Base-by-base conservation (phyloP, 2,888 invertebrate species). In the Malthinus flaveolus region DNA sequence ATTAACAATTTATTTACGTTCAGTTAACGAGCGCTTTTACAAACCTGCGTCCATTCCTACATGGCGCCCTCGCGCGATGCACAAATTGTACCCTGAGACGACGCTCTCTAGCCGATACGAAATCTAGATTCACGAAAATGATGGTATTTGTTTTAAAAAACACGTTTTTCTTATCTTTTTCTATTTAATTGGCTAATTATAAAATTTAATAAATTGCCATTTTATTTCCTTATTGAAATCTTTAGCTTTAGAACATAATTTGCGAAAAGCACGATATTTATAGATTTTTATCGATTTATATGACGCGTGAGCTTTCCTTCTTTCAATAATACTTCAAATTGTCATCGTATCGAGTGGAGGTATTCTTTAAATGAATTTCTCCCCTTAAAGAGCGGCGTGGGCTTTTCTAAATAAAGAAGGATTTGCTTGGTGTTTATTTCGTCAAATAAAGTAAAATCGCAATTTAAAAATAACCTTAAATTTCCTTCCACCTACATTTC, bases 171-270 rank as follows among this genome's bases (percentile, higher is more conserved):
- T 61, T 57, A 61, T 61, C 57, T 57, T 54, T 54, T 50, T 50
- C 57, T 54, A 53, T 49, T 54, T 61, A 61, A 61, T 61, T 61
- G 54, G 57, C 57, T 57, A 57, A 61, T 61, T 57, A 61, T 61
- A 56, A 56, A 50, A 59, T 50, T 59, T 55, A 59, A 54, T 54
- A 54, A 54, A 54, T 59, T 32, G 44, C 10, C 32, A 46, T 13
- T n/a, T 34, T 42, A 57, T 52, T 57, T 57, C 57, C 57, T 57
- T 39, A 48, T 51, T 51, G 51, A 48, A 32, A 48, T 46, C 46
- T 42, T 42, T 23, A 5, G 23, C 46, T 42, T 42, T 23, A 5
- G 23, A 23, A 23, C 23, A 23, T 42, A 11, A 32, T 33, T 44
- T 15, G 33, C 45, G 32, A 7, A 11, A 31, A 47, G 34, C 53